Percentiles rank a stretch among this genome's conserved stretches.
These are phyloP conservation scores for Ailuropoda melanoleuca DNA, from an alignment of 2,113 vertebrate species.

Conservation along the genomic window DNA sequence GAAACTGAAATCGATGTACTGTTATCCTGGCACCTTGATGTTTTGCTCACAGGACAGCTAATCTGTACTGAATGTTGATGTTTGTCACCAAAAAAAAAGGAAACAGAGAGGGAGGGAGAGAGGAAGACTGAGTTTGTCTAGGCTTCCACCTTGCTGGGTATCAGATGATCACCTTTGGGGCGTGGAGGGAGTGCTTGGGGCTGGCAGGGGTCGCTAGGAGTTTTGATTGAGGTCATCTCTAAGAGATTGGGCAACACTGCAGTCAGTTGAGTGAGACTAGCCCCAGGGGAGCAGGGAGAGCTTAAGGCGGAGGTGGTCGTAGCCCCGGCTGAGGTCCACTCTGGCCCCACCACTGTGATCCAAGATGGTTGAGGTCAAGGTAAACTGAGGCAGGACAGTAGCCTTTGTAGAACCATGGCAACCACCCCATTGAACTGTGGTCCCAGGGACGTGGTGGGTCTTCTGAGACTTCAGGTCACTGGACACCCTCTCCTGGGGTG, in stretches of 20 bases:
- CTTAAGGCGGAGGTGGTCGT: neutral
- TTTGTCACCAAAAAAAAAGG: neutral
- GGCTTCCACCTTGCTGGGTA: neutral
- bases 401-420: neutral
- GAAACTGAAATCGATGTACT: neutral
- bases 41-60: neutral
- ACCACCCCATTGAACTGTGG: neutral
- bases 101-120: no score
- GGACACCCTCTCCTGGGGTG: neutral
- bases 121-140: neutral
- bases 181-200: neutral
- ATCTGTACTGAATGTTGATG: neutral
- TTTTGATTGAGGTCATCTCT: neutral
- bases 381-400: neutral
- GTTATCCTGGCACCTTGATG: neutral
- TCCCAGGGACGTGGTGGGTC: neutral
- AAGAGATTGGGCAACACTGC: rapidly evolving
- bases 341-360: neutral
- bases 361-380: neutral
- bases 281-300: neutral
- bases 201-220: neutral
- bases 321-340: no score
- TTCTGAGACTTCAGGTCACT: neutral
- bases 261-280: neutral
- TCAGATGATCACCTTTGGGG: neutral